Base-by-base conservation (phyloP, 2,888 invertebrate genomes). In the Trachelus iudaicus region DNA sequence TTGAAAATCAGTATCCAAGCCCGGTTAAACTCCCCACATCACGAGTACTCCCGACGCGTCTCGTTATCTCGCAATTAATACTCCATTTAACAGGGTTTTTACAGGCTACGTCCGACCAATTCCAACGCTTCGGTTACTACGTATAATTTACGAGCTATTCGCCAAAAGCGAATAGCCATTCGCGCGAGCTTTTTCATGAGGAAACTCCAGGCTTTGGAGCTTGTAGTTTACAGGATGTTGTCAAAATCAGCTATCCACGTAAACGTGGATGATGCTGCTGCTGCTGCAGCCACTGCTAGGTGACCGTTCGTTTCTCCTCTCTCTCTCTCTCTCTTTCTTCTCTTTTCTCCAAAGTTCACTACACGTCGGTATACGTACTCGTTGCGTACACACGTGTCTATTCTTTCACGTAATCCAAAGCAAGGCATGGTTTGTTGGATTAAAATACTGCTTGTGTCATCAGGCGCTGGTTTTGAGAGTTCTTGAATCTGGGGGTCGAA, bases 171-270 rank as follows among this genome's bases (percentile, higher is more conserved):
- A 69, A 31, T 34, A 74, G 56, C 30, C 69, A 77, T 74, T 77
- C 74, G 77, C 74, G 31, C 37, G 13, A 68, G 33, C 74, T 74
- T 77, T 77, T 77, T 69, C 23, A 71, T 9, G 31, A 31, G 56
- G 23, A 56, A 56, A 56, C 23, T 56, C 56, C 23, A 56, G 56
- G 56, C 56, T 56, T 56, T 0, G 15, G 56, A 9, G 56, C 56
- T 56, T 56, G 56, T 56, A 23, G 56, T 56, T 23, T 56, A 1
- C 23, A 56, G 56, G 23, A 56, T 56, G 56, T 9, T 56, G 56
- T 56, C 56, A 56, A 23, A 56, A 23, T 23, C 56, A 56, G 23
- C 23, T 23, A 56, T 56, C 6, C 56, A 56, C 56, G 56, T 56
- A 23, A 23, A 56, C 23, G 23, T 23, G 56, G 23, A 56, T 23